Percentiles rank a stretch among this genome's conserved stretches.
These are phyloP conservation scores for Poecilia velifera DNA, from an alignment of 2,797 vertebrate species.

Conservation along the genomic window DNA sequence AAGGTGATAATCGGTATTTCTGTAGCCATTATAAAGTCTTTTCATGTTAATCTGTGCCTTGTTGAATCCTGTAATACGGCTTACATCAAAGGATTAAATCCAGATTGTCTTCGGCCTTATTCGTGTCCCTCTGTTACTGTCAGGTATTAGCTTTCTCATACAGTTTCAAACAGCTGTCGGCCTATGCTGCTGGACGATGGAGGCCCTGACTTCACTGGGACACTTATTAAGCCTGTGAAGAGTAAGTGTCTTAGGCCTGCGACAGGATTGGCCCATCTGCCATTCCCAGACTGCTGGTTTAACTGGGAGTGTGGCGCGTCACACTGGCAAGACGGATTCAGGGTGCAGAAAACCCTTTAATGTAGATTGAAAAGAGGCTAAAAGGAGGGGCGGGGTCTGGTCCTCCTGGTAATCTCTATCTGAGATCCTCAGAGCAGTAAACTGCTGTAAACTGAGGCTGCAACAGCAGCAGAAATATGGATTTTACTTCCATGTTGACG, in stretches of 20 bases:
- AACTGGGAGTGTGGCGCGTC: conserved; percentile 1
- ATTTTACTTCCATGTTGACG: conserved; percentile 43
- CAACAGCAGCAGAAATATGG: conserved; percentile 36
- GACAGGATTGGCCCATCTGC: conserved; percentile 53
- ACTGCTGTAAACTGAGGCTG: conserved; percentile 28
- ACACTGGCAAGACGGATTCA: conserved; percentile 29
- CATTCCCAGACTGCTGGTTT: conserved; percentile 16
- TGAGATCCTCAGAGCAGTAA: conserved; percentile 35
- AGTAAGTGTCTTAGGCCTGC: conserved; percentile 36
- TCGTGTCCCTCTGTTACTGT: conserved; percentile 60
- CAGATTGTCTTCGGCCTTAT: conserved; percentile 60
- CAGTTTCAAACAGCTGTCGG: conserved; percentile 48
- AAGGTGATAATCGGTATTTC: conserved; percentile 26
- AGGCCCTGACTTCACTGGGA: conserved; percentile 45
- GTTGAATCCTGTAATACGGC: conserved; percentile 50
- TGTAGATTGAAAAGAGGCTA: conserved; percentile 26
- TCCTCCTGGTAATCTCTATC: conserved; percentile 57
- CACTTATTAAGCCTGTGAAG: conserved; percentile 36
- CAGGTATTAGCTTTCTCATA: conserved; percentile 65
- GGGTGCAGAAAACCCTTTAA: conserved; percentile 24
- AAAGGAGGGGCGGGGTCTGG: conserved; percentile 42
- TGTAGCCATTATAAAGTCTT: conserved; percentile 10
- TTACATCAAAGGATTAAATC: conserved; percentile 67
- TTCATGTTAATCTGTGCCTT: conserved; percentile 21
- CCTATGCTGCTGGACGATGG: conserved; percentile 58